Evolutionary conservation across 2,797 vertebrate species (phyloP), one percentile per base, ranked within the genome.

Genomic region (Enteromius paludinosus): DNA sequence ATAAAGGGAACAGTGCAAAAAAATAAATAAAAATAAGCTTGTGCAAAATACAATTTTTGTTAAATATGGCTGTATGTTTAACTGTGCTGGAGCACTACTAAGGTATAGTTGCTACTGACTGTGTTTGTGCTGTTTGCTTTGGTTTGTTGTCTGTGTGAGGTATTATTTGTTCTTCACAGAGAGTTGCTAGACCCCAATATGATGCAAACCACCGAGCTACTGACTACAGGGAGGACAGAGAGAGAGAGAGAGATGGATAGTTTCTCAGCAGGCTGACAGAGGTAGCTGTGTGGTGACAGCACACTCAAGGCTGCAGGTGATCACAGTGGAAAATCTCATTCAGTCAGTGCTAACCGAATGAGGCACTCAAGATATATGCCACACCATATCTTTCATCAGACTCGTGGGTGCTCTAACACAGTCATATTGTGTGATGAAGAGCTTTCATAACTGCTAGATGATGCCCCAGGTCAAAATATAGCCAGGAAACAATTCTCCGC

Each of bases 231-330:
- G 18, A 49, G 64, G 83, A 76, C 64, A 25, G 54, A 52, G 81
- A 52, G 35, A 25, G 33, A 25, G 33, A 23, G 72, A 54, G 84
- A 52, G 35, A 59, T 65, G 72, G 84, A 62, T 62, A 65, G 68
- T 47, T 84, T 89, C 83, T 84, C 87, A 74, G 75, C 80, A 68
- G 82, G 30, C 71, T 83, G 86, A 85, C 81, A 88, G 82, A 87
- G 86, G 79, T 86, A 69, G 81, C 47, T 73, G 84, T 85, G 83
- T 87, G 82, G 86, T 85, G 88, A 87, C 70, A 85, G 75, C 83
- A 59, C 77, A 84, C 71, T 80, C 52, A n/a, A 49, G 56, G 45
- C 72, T 66, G 28, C 74, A 85, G 84, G 79, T 78, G 74, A 64
- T 70, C 68, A 62, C 69, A 35, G 69, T 79, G n/a, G 61, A 71